Conservation (phyloP, 2,888 invertebrate genomes). For the Tinea trinotella region DNA sequence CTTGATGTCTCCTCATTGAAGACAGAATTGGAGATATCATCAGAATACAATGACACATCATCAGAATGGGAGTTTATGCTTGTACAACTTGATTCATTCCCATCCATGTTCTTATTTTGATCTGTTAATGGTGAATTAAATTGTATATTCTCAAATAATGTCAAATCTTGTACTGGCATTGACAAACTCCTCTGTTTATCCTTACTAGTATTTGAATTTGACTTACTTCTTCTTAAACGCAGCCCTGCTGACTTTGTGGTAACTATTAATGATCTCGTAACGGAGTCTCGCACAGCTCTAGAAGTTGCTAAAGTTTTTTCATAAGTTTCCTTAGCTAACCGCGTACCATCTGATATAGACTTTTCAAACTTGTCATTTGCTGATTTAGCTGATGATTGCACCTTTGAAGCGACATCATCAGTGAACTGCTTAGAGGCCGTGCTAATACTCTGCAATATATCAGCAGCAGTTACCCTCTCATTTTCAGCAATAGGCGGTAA, state of each 20-base stretch:
- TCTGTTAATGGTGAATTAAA: slow-evolving; percentile 75
- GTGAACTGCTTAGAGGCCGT: slow-evolving; percentile 71
- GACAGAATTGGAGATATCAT: slow-evolving; percentile 51
- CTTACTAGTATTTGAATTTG: slow-evolving; percentile 24
- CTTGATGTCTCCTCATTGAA: slow-evolving; percentile 47
- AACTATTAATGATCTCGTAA: slow-evolving; percentile 75
- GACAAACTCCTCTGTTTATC: slow-evolving; percentile 64
- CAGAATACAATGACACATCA: slow-evolving; percentile 51
- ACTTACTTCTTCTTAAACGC: slow-evolving; percentile 44
- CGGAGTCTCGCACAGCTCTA: slow-evolving; percentile 63
- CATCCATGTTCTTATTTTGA: slow-evolving; percentile 45
- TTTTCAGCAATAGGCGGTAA: slow-evolving; percentile 28
- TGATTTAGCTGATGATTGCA: slow-evolving; percentile 50
- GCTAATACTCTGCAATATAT: slow-evolving; percentile 62
- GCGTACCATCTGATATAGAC: slow-evolving; percentile 49
- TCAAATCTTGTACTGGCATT: slow-evolving; percentile 68
- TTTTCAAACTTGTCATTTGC: slow-evolving; percentile 56
- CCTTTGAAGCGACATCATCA: slow-evolving; percentile 69
- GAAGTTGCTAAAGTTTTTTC: slow-evolving; percentile 63
- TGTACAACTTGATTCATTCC: slow-evolving; percentile 35
- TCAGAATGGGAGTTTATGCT: slow-evolving; percentile 48
- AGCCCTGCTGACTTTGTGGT: slow-evolving; percentile 73
- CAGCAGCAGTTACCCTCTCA: slow-evolving; percentile 51
- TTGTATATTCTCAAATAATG: slow-evolving; percentile 76
- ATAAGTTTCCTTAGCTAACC: slow-evolving; percentile 57